Evolutionary conservation across 2,888 invertebrate genomes (phyloP).

Genomic region (Yponomeuta evonymella): DNA sequence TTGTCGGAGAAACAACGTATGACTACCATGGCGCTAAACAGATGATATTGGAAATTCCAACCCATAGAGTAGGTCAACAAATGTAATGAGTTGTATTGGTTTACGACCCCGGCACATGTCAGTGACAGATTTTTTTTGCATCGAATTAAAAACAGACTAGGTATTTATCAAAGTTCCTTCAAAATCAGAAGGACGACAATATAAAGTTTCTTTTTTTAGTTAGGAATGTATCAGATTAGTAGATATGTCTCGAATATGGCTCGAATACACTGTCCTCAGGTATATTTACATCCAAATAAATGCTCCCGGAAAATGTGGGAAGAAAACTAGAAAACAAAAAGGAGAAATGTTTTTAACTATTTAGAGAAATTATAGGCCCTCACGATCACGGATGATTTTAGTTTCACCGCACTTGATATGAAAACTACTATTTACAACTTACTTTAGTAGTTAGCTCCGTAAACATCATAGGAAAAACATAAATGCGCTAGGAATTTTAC

Average conservation of each 20-base stretch:
- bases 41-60: too few relatives aligned
- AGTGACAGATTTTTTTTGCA: too few relatives aligned
- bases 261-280: constrained; percentile 36
- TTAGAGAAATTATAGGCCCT: background rate
- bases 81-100: too few relatives aligned
- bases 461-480: background rate
- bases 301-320: constrained; percentile 1
- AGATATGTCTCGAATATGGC: constrained; percentile 67
- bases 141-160: constrained; percentile 5
- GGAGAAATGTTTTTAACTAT: background rate
- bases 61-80: too few relatives aligned
- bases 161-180: constrained; percentile 7
- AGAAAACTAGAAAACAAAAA: background rate
- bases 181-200: constrained; percentile 13
- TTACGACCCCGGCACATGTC: too few relatives aligned
- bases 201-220: background rate
- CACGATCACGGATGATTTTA: too few relatives aligned
- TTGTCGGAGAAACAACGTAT: too few relatives aligned
- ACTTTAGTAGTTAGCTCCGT: background rate
- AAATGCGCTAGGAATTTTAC: constrained; percentile 2
- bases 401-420: too few relatives aligned
- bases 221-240: constrained; percentile 62
- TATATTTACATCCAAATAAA: constrained; percentile 2
- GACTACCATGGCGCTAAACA: too few relatives aligned
- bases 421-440: too few relatives aligned